Base-by-base conservation (phyloP, 2,797 vertebrate species). In the Eutrigla gurnardus region DNA sequence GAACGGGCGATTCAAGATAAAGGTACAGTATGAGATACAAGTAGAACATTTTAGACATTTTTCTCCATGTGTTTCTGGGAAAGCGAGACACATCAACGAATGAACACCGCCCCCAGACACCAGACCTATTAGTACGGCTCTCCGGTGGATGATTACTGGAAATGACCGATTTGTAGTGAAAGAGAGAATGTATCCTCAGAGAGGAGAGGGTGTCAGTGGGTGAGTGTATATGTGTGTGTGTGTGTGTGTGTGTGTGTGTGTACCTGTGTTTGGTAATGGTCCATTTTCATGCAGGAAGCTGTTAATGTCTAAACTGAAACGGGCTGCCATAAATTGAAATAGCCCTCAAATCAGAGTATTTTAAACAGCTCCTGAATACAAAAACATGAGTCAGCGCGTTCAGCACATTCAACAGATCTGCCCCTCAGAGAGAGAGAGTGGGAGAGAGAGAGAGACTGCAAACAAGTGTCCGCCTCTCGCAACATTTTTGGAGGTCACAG, bases 61-160 rank as follows among this genome's bases (percentile, higher is more conserved):
- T 5, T 59, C 64, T 50, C 36, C 25, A 25, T 25, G 25, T 25
- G 25, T 25, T 25, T 25, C 25, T 25, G 1, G 15, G 6, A 36
- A 4, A 53, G 12, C 50, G 25, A 54, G 13, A 59, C 59, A 73
- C 66, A 25, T 2, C 7, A 10, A 49, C 54, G 75, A 50, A 67
- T n/a, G 35, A 63, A 64, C 64, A 57, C 65, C 73, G 54, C 33
- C 45, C 60, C 62, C 64, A 77, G 5, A 52, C 61, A 57, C 25
- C 67, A 77, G 42, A 42, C 53, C 72, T 54, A 69, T 65, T 73
- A 74, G 18, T 33, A 7, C 70, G 69, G 45, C 39, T 68, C 25
- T 54, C 62, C 74, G 74, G 67, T 60, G 81, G 77, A 67, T 64
- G 68, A 84, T 80, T 37, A 76, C 25, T 53, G 47, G 72, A 85